These are phyloP conservation scores for Zonitis immaculata DNA, from an alignment of 2,888 invertebrate species.

Conservation along the genomic window DNA sequence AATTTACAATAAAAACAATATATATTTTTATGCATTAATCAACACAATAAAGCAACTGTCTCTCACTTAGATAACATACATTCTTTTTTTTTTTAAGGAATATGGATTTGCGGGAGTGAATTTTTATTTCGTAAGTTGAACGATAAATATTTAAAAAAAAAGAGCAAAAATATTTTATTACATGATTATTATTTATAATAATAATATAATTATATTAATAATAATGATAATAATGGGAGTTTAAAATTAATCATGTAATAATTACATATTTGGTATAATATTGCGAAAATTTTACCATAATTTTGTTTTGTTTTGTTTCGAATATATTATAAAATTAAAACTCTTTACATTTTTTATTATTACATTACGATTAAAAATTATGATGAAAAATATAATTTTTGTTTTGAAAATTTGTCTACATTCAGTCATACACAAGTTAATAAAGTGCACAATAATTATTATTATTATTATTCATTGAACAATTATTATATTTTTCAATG, in stretches of 20 bases:
- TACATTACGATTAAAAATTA: not conserved
- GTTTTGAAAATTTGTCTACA: constrained; percentile 2
- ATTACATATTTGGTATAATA: constrained; percentile 2
- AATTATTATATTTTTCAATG: not conserved
- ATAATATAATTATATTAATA: not conserved
- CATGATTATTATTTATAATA: not conserved
- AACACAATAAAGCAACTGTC: constrained; percentile 18
- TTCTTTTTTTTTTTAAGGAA: no score
- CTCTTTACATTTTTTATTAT: constrained; percentile 1
- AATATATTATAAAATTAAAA: constrained; percentile 8
- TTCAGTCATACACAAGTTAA: constrained; percentile 5
- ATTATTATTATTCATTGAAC: not conserved
- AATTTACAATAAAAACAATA: constrained; percentile 8
- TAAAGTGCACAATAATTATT: constrained; percentile 5
- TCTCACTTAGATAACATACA: no score
- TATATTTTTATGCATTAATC: constrained; percentile 9
- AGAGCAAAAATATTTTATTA: constrained; percentile 1
- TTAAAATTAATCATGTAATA: not conserved
- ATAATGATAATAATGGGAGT: not conserved
- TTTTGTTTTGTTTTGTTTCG: not conserved
- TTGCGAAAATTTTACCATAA: not conserved
- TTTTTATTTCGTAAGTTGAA: no score
- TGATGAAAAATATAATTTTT: constrained; percentile 3
- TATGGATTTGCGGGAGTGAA: no score
- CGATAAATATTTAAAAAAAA: not conserved